Conservation (phyloP, 2,113 vertebrate genomes). For the Pteronura brasiliensis region DNA sequence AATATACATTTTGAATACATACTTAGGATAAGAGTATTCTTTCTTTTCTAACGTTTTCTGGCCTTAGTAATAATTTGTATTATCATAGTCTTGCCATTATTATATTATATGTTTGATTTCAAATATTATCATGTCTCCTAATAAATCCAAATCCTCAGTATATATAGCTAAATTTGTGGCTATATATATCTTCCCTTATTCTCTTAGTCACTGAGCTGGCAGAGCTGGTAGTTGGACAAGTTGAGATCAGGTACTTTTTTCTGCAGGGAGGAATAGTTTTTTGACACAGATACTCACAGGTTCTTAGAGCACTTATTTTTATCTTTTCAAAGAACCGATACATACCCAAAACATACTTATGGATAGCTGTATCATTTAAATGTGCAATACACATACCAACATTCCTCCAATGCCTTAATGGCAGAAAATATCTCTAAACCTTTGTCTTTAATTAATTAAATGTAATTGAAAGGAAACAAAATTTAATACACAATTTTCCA, state of each 20-base stretch:
- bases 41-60: background rate
- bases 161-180: background rate
- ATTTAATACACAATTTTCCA: background rate
- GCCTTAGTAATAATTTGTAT: background rate
- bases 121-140: background rate
- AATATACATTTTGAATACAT: background rate
- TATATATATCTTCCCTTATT: background rate
- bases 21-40: background rate
- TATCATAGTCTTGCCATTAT: background rate
- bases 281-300: fast-evolving
- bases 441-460: slow-evolving; percentile 16
- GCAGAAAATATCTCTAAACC: background rate
- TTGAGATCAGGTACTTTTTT: background rate
- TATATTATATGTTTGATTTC: background rate
- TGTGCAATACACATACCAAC: background rate
- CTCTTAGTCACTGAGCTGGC: background rate
- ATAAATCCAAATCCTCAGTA: background rate
- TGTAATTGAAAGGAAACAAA: background rate
- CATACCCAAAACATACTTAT: background rate
- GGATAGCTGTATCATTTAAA: background rate
- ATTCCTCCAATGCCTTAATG: background rate
- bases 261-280: background rate
- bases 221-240: background rate
- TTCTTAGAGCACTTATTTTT: background rate
- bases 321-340: slow-evolving; percentile 27